Percentiles rank a stretch among this genome's conserved stretches.
phyloP scores from a whole-genome alignment of 2,113 vertebrate species.

The Cinclus cinclus region DNA sequence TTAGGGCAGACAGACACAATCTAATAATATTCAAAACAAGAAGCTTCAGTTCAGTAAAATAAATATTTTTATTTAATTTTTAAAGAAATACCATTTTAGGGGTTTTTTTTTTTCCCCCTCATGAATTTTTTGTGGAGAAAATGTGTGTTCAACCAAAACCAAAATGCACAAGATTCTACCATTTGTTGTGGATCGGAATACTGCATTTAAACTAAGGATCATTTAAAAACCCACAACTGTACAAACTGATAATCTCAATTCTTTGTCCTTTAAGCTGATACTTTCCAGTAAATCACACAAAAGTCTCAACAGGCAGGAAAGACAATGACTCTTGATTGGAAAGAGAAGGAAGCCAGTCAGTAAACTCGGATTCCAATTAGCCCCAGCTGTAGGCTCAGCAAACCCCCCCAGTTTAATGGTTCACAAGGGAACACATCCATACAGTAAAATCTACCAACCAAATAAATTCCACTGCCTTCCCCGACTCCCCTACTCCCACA shows the following conservation, averaged over 20 bases:
- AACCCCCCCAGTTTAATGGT: conserved; percentile 43
- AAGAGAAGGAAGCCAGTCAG: conserved; percentile 19
- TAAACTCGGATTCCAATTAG: conserved; percentile 52
- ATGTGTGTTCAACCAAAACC: neutral
- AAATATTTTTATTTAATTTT: neutral
- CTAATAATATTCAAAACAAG: neutral
- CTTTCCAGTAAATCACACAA: neutral
- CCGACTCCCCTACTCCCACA: neutral
- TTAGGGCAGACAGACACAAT: neutral
- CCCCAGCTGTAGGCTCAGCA: conserved; percentile 45
- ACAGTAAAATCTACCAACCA: conserved; percentile 37
- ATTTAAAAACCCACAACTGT: neutral
- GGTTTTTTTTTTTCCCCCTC: neutral
- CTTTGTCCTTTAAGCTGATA: neutral
- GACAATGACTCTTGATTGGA: conserved; percentile 45
- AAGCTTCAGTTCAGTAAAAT: neutral
- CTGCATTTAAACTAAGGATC: neutral
- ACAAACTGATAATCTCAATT: neutral
- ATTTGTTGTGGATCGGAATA: neutral
- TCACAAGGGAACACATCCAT: conserved; percentile 20
- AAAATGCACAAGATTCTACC: neutral
- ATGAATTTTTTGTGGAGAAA: neutral
- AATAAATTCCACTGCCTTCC: neutral
- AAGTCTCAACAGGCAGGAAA: conserved; percentile 13
- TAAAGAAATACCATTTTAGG: neutral